A percentile compares a stretch with the other conserved stretches of the same genome.
Evolutionary conservation across 2,888 invertebrate species (phyloP).

Genomic region (Oscheius sp.): DNA sequence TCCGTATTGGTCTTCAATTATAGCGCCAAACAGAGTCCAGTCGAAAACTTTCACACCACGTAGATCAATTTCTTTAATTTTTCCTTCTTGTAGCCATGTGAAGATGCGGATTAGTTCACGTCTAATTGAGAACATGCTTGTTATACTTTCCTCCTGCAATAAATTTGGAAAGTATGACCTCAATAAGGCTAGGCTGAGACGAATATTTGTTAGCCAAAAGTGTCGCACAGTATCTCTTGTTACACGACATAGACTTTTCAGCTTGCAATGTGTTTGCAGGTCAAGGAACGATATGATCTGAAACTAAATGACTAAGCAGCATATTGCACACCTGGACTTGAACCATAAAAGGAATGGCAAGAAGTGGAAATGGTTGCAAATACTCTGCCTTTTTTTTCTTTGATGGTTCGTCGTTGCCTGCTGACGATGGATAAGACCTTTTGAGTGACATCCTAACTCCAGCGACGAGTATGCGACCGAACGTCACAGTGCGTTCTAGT

Average conservation of each 20-base stretch:
- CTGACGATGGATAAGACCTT: too few species aligned
- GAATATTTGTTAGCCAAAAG: background rate
- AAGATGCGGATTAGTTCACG: background rate
- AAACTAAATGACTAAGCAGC: background rate
- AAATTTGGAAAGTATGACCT: background rate
- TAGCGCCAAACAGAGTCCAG: background rate
- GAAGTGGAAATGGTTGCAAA: background rate
- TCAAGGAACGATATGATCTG: background rate
- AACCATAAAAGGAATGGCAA: constrained; percentile 5
- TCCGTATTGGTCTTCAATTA: background rate
- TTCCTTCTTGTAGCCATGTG: background rate
- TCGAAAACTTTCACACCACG: background rate
- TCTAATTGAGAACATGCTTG: background rate
- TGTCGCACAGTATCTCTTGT: background rate
- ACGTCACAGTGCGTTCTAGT: too few species aligned
- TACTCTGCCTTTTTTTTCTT: background rate
- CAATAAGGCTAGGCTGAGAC: background rate
- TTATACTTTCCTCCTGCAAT: background rate
- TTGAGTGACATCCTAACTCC: too few species aligned
- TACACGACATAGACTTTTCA: background rate
- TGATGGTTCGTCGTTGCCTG: background rate
- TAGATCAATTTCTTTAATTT: constrained; percentile 1
- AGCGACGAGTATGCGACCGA: too few species aligned
- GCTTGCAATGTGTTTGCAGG: background rate
- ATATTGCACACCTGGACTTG: background rate